These are phyloP conservation scores for Lasioglossum albipes DNA, from an alignment of 1,140 invertebrate species.

Conservation along the genomic window DNA sequence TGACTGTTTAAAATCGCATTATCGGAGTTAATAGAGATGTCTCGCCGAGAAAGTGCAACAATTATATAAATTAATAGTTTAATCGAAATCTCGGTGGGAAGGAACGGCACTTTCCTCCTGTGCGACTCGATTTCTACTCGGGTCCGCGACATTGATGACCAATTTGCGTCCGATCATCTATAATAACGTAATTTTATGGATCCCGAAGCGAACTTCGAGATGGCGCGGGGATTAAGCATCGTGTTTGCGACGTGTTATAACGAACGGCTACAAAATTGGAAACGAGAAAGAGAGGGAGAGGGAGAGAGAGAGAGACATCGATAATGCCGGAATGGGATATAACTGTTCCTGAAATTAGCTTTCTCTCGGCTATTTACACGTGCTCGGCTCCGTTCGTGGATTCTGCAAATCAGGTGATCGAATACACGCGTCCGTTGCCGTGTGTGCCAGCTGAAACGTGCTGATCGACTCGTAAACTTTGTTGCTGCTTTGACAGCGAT, in stretches of 20 bases:
- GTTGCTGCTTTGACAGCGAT: too few relatives aligned
- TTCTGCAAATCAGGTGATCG: constrained; percentile 4
- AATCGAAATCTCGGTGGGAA: neutral
- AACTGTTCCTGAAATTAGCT: constrained; percentile 33
- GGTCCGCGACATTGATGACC: neutral
- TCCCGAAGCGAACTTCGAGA: neutral
- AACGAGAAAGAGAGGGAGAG: neutral
- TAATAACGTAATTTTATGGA: neutral
- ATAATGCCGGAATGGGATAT: constrained; percentile 11
- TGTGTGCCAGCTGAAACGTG: too few relatives aligned
- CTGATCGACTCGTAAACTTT: too few relatives aligned
- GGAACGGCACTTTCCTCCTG: neutral
- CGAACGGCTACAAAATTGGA: constrained; percentile 10
- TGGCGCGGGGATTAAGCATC: neutral
- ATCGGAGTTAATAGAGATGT: too few relatives aligned
- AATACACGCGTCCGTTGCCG: neutral
- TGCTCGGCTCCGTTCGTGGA: neutral
- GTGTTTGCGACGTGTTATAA: neutral
- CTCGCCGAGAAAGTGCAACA: too few relatives aligned
- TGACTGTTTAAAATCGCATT: too few relatives aligned
- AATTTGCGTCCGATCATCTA: neutral
- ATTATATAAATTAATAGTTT: neutral
- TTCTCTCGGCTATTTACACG: constrained; percentile 18
- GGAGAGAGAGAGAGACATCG: constrained; percentile 7
- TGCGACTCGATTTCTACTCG: neutral